These are phyloP conservation scores for Drosophila falleni DNA, from an alignment of 2,888 invertebrate genomes.

Conservation along the genomic window DNA sequence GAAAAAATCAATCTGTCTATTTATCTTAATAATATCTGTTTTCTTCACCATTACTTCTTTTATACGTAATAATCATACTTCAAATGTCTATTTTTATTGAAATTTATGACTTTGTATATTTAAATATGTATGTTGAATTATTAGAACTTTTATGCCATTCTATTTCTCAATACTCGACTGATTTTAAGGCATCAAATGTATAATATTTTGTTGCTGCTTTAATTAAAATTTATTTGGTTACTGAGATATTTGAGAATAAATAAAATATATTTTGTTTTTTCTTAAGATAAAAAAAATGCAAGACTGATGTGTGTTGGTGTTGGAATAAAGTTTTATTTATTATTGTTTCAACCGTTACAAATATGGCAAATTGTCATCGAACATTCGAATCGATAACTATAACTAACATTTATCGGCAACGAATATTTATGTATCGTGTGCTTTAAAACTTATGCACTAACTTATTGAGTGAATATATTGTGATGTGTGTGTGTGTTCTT, in stretches of 20 bases:
- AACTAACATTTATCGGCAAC: slow-evolving; percentile 60
- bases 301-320: slow-evolving; percentile 55
- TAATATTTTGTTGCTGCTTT: not conserved
- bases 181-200: too few relatives aligned
- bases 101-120: not conserved
- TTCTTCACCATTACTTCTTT: too few relatives aligned
- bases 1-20: too few relatives aligned
- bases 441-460: slow-evolving; percentile 63
- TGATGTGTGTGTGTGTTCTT: slow-evolving; percentile 27
- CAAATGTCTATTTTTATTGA: not conserved
- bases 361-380: slow-evolving; percentile 66
- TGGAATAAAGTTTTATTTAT: slow-evolving; percentile 74
- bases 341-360: slow-evolving; percentile 71
- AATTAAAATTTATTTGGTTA: not conserved
- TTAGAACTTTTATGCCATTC: not conserved
- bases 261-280: not conserved
- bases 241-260: not conserved
- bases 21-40: too few relatives aligned
- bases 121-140: not conserved
- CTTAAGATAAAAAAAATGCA: not conserved
- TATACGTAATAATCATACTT: not conserved
- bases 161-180: not conserved
- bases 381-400: slow-evolving; percentile 60
- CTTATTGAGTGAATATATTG: slow-evolving; percentile 37
- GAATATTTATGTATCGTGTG: slow-evolving; percentile 24